Evolutionary conservation across 2,113 vertebrate species (phyloP).

Genomic region (Protomyctophum bolini): DNA sequence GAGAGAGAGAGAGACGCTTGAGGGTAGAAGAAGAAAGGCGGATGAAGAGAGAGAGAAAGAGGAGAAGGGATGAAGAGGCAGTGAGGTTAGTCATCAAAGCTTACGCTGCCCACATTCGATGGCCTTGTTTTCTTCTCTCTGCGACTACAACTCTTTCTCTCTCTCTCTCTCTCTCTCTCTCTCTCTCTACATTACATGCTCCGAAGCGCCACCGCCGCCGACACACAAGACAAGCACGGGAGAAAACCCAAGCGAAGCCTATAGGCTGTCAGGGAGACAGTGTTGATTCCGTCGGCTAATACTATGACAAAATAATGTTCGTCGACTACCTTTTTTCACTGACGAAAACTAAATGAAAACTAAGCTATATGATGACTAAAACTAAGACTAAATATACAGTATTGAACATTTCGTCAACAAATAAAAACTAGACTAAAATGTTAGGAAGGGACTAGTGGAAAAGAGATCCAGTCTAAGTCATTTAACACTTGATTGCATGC

Average conservation of each 20-base stretch:
- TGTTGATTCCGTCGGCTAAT: no score
- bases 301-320: no score
- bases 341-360: no score
- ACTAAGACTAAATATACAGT: no score
- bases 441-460: no score
- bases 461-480: no score
- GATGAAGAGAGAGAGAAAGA: slow-evolving; percentile 33
- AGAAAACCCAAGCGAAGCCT: slow-evolving; percentile 7
- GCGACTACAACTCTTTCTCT: slow-evolving; percentile 5
- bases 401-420: no score
- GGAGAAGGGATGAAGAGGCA: slow-evolving; percentile 22
- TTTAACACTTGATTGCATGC: no score
- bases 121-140: slow-evolving; percentile 34
- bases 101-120: slow-evolving; percentile 19
- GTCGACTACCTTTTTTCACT: no score
- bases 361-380: no score
- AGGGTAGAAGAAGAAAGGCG: slow-evolving; percentile 12
- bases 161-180: no score
- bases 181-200: background rate
- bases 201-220: background rate
- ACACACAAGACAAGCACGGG: background rate
- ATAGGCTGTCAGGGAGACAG: slow-evolving; percentile 1
- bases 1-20: slow-evolving; percentile 3
- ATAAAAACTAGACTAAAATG: no score
- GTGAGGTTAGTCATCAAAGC: slow-evolving; percentile 46